Base-by-base conservation (phyloP, 2,113 vertebrate species). In the Ranitomeya imitator region DNA sequence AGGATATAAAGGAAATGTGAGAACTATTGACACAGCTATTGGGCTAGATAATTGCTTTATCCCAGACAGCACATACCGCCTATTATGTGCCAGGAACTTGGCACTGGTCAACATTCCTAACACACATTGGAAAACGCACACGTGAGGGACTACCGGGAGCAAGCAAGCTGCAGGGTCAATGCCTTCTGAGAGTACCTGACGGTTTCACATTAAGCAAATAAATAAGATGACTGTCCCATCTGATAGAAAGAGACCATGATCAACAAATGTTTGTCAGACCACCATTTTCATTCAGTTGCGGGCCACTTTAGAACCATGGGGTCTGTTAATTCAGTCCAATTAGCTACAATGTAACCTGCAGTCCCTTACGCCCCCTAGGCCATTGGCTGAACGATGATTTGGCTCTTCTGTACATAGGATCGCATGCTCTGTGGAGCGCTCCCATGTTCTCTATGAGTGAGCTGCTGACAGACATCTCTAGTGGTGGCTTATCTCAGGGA, bases 11-110 rank as follows among this genome's bases (percentile, higher is more conserved):
- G 63, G 59, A 82, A 82, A 63, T 7, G 18, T 6, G 31, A 63
- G 26, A 63, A 63, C 79, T 21, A 82, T 61, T 84, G 51, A 84
- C 82, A 71, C 63, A 55, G 82, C 65, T 69, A 69, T 84, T 54
- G 65, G 82, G 37, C 23, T 37, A 85, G 83, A 73, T 84, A 23
- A 85, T 76, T 76, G 23, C 26, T 61, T 85, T 60, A 85, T 52
- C 52, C 73, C 85, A 77, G 69, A 45, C 54, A 76, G 85, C 85
- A 10, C 85, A 86, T 31, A 85, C 21, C 19, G 16, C 60, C 83
- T 52, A 86, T 65, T 78, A n/a, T 76, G 23, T 26, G 26, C 59
- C 85, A 86, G 74, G 14, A 31, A 51, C 31, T 61, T 86, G 85
- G 85, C 73, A 77, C 37, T 15, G 21, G 78, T 77, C 31, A 37